These are phyloP conservation scores for Acropora yongei DNA, from an alignment of 64 coral and sea anemone species.

Conservation along the genomic window DNA sequence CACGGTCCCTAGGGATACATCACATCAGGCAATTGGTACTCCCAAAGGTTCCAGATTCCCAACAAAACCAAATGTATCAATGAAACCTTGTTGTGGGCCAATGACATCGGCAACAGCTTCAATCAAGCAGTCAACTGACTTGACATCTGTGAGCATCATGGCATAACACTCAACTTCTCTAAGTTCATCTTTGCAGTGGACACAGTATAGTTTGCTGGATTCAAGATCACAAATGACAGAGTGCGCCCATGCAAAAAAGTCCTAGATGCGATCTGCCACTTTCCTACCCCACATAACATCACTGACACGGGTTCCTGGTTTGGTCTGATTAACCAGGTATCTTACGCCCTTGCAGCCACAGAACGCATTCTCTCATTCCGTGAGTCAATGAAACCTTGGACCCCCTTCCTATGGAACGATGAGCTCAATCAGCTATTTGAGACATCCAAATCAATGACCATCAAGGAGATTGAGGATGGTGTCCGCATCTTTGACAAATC, in stretches of 20 bases:
- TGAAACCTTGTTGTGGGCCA: constrained; percentile 41
- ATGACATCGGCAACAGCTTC: constrained; percentile 31
- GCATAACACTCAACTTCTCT: constrained; percentile 29
- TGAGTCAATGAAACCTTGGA: constrained; percentile 40
- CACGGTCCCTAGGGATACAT: constrained; percentile 41
- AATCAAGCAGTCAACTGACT: constrained; percentile 37
- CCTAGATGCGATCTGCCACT: constrained; percentile 57
- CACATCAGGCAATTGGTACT: constrained; percentile 37
- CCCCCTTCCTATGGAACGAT: not conserved
- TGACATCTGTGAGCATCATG: constrained; percentile 13
- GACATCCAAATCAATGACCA: constrained; percentile 27
- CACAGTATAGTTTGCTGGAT: constrained; percentile 55
- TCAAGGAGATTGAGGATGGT: constrained; percentile 61
- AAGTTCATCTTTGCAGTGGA: constrained; percentile 38
- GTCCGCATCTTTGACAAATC: constrained; percentile 68
- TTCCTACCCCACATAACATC: constrained; percentile 36
- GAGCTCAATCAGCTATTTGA: constrained; percentile 28
- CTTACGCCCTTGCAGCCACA: constrained; percentile 44
- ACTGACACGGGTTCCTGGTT: too few species aligned
- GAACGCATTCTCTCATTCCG: constrained; percentile 34
- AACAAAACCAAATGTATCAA: constrained; percentile 38
- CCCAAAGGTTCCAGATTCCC: constrained; percentile 40
- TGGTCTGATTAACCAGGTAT: constrained; percentile 46
- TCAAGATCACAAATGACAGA: constrained; percentile 45
- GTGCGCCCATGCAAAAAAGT: constrained; percentile 55